phyloP scores from a whole-genome alignment of 2,888 invertebrate species.

The Eupithecia subfuscata region DNA sequence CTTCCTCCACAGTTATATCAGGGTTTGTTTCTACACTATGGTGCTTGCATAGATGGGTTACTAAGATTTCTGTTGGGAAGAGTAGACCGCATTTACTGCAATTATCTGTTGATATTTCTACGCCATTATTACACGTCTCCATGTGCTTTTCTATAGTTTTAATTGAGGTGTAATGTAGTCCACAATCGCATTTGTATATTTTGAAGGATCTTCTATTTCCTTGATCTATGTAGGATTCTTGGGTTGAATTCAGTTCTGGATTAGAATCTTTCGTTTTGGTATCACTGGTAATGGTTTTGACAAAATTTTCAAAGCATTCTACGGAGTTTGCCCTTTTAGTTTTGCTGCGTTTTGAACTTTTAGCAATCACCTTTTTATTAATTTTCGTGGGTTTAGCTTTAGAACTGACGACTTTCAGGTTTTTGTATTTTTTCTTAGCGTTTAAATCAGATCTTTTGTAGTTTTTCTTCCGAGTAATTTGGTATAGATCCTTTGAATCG shows the following conservation, averaged over 20 bases:
- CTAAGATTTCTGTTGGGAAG: slow-evolving; percentile 53
- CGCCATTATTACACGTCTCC: slow-evolving; percentile 34
- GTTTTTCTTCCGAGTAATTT: background rate
- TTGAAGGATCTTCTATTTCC: slow-evolving; percentile 16
- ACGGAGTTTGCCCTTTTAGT: slow-evolving; percentile 1
- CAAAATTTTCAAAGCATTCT: slow-evolving; percentile 6
- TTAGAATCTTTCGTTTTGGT: background rate
- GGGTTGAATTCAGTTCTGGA: background rate
- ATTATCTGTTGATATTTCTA: slow-evolving; percentile 46
- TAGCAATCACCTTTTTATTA: background rate
- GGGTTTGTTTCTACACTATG: slow-evolving; percentile 46
- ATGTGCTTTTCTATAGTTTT: slow-evolving; percentile 50
- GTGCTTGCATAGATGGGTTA: slow-evolving; percentile 56
- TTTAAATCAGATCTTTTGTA: background rate
- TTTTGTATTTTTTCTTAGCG: background rate
- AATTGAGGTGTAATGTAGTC: slow-evolving; percentile 53
- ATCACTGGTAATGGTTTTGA: slow-evolving; percentile 9
- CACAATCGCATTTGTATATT: slow-evolving; percentile 55
- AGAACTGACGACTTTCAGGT: background rate
- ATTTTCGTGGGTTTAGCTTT: background rate
- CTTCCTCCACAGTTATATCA: slow-evolving; percentile 28
- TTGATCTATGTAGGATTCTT: background rate
- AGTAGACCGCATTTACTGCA: slow-evolving; percentile 57
- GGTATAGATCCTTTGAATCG: background rate
- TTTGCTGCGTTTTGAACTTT: background rate